Percentiles rank a stretch among this genome's conserved stretches.
These are phyloP conservation scores for Temnothorax longispinosus DNA, from an alignment of 1,140 invertebrate genomes.

Conservation along the genomic window DNA sequence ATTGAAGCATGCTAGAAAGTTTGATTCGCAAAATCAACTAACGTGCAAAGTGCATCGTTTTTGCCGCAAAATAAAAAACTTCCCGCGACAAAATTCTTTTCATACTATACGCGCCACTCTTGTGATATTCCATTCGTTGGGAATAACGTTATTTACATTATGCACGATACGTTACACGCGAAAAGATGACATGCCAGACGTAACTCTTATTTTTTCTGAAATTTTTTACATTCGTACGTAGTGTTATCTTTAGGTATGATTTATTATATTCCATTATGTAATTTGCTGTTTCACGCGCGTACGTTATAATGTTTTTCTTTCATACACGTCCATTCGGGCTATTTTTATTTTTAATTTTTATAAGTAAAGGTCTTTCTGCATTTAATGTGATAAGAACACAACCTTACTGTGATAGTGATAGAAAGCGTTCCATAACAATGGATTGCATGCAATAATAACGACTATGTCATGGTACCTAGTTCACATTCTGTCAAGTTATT, in stretches of 20 bases:
- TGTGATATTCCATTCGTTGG: neutral
- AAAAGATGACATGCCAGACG: neutral
- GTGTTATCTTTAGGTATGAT: neutral
- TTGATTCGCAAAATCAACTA: slow-evolving; percentile 17
- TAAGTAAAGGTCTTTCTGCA: neutral
- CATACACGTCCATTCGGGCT: neutral
- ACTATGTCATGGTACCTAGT: neutral
- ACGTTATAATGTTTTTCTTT: neutral
- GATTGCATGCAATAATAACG: neutral
- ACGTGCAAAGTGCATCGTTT: neutral
- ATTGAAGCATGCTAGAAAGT: neutral
- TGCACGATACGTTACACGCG: neutral
- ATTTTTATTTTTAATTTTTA: neutral
- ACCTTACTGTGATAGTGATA: neutral
- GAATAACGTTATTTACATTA: slow-evolving; percentile 2
- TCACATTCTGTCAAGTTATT: neutral
- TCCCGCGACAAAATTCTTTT: neutral
- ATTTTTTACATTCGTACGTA: neutral
- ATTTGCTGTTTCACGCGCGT: too few relatives aligned
- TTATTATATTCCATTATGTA: too few relatives aligned
- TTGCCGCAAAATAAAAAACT: slow-evolving; percentile 1
- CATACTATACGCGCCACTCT: neutral
- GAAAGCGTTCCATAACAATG: neutral
- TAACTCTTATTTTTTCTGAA: neutral
- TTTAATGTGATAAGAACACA: neutral